Evolutionary conservation across 2,888 invertebrate species (phyloP).

Genomic region (Lymantria dispar): DNA sequence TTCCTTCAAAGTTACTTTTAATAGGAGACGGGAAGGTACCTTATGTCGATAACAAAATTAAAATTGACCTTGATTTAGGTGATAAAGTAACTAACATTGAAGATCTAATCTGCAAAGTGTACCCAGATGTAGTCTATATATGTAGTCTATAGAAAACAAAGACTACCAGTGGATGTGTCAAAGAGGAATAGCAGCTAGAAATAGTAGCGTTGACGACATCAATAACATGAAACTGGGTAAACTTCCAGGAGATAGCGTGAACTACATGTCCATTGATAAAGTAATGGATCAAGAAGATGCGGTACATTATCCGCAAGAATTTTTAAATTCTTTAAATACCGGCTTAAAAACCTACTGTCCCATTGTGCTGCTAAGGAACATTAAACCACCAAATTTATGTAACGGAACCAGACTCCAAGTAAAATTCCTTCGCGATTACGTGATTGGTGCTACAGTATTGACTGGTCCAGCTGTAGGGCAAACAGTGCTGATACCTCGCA

Average conservation of each 20-base stretch:
- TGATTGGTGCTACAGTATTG: constrained; percentile 15
- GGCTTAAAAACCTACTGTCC: constrained; percentile 20
- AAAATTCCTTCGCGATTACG: constrained; percentile 14
- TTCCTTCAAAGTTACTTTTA: constrained; percentile 28
- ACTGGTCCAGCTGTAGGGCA: constrained; percentile 18
- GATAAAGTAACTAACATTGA: constrained; percentile 18
- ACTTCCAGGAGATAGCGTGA: constrained; percentile 22
- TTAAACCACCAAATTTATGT: constrained; percentile 12
- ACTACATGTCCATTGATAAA: constrained; percentile 25
- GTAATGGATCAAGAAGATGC: constrained; percentile 25
- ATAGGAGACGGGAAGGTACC: constrained; percentile 14
- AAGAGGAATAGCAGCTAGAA: constrained; percentile 29
- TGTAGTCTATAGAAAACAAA: constrained; percentile 21
- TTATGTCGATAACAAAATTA: constrained; percentile 20
- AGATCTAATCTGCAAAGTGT: constrained; percentile 16
- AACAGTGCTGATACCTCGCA: constrained; percentile 21
- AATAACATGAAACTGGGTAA: constrained; percentile 20
- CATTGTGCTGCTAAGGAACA: constrained; percentile 18
- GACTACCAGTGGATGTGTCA: constrained; percentile 13
- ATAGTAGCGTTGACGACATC: constrained; percentile 20
- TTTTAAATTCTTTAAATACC: constrained; percentile 33
- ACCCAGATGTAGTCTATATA: constrained; percentile 21
- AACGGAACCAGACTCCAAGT: constrained; percentile 9
- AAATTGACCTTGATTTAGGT: constrained; percentile 22
- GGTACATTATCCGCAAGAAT: constrained; percentile 30